Percentiles rank a stretch among this genome's conserved stretches.
Evolutionary conservation across 1,140 invertebrate species (phyloP).

Genomic region (Drosophila ogumai): DNA sequence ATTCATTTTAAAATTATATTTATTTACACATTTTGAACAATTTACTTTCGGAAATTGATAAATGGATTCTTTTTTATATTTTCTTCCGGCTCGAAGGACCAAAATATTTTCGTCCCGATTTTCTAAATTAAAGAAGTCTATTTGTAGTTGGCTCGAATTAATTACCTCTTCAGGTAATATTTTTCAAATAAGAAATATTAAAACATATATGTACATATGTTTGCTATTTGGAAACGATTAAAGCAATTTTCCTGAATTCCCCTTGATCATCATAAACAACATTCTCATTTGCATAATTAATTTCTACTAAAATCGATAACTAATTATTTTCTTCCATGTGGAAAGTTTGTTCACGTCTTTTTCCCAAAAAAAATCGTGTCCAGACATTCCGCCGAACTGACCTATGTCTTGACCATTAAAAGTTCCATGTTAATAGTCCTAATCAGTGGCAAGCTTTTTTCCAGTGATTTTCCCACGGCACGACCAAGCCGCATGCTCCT

Average conservation of each 20-base stretch:
- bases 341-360: slow-evolving; percentile 23
- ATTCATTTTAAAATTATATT: too few species aligned
- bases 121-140: neutral
- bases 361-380: slow-evolving; percentile 23
- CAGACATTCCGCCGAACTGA: slow-evolving; percentile 47
- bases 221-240: too few species aligned
- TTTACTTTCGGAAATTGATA: too few species aligned
- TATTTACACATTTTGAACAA: too few species aligned
- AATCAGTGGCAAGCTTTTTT: slow-evolving; percentile 39
- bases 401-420: slow-evolving; percentile 34
- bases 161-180: neutral
- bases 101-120: too few species aligned
- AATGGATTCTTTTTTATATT: neutral
- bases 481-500: slow-evolving; percentile 40
- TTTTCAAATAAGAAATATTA: neutral
- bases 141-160: neutral
- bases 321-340: neutral
- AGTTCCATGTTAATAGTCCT: slow-evolving; percentile 35
- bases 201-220: too few species aligned
- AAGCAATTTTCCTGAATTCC: neutral
- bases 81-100: neutral
- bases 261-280: neutral
- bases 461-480: slow-evolving; percentile 48
- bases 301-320: too few species aligned
- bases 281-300: neutral